Evolutionary conservation across 2,888 invertebrate genomes (phyloP).

Genomic region (Norana najaformis): DNA sequence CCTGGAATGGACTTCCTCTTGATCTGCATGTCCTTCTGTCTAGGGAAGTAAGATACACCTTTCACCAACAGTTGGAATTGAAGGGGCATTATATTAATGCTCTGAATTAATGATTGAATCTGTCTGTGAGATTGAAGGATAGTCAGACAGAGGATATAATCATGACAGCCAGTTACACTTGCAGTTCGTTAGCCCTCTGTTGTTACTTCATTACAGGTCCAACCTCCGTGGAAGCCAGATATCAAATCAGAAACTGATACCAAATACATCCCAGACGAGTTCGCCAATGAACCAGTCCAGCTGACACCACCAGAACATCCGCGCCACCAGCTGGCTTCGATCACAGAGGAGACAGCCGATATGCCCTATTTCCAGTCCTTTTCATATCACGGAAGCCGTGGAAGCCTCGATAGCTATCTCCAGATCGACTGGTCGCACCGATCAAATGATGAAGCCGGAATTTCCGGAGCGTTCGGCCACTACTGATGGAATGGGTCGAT

Average conservation of each 20-base stretch:
- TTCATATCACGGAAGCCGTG: constrained; percentile 67
- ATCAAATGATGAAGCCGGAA: neutral
- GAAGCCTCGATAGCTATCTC: constrained; percentile 52
- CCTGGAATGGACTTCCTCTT: no score
- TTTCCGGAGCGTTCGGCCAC: constrained; percentile 1
- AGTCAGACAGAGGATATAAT: neutral
- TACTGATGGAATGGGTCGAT: neutral
- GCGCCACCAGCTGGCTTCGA: constrained; percentile 65
- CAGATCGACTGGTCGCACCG: constrained; percentile 19
- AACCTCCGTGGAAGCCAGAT: constrained; percentile 71
- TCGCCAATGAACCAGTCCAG: constrained; percentile 79
- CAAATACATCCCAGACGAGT: constrained; percentile 62
- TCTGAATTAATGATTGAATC: no score
- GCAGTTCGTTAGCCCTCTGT: neutral
- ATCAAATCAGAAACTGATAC: constrained; percentile 89
- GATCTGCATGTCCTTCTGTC: neutral
- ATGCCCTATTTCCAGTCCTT: constrained; percentile 77
- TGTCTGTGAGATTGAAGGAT: neutral
- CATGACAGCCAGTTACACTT: neutral
- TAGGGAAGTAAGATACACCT: no score
- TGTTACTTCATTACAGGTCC: constrained; percentile 69
- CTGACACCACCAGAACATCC: constrained; percentile 85
- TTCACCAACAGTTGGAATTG: no score
- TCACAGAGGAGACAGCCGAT: constrained; percentile 65
- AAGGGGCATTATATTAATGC: no score